Base-by-base conservation (phyloP, 2,888 invertebrate species). In the Rambutsinella grinnellia region DNA sequence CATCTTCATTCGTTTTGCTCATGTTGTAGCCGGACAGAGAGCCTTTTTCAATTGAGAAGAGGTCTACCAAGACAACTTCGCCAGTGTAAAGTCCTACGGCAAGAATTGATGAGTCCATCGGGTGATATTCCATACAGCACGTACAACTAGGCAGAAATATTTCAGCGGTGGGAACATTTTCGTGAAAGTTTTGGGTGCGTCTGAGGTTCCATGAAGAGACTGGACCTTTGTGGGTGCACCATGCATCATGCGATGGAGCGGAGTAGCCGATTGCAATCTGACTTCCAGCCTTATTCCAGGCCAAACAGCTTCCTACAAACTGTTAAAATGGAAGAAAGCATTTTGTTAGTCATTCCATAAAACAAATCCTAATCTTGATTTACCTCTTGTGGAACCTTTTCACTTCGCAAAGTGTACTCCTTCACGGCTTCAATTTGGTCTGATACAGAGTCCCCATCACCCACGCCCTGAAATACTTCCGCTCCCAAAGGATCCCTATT, bases 251-350 rank as follows among this genome's bases (percentile, higher is more conserved):
- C 15, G 51, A 56, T 1, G 63, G 49, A 49, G 56, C 24, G 0
- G 75, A 57, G 54, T 83, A 81, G 10, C 81, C 82, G 2, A 83
- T 76, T n/a, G 81, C 83, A 13, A 83, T 74, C 65, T 81, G 83
- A 65, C 79, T 81, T 49, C 82, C 83, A 6, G 68, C 68, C 49
- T 71, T 76, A 61, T 78, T 83, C 83, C 83, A 83, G 17, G 77
- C 76, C 5, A 82, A 28, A 61, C 81, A 81, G 23, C 74, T 76
- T 36, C 76, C 82, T 60, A 57, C 71, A 54, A 78, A 76, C 78
- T 83, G 51, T 10, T 13, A 56, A 72, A 19, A 62, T n/a, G n/a
- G n/a, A n/a, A n/a, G n/a, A n/a, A n/a, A n/a, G n/a, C n/a, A n/a
- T n/a, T n/a, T n/a, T n/a, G n/a, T n/a, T 49, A n/a, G 49, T 3